phyloP scores from a whole-genome alignment of 2,797 vertebrate species.

The Delichon dasypus region DNA sequence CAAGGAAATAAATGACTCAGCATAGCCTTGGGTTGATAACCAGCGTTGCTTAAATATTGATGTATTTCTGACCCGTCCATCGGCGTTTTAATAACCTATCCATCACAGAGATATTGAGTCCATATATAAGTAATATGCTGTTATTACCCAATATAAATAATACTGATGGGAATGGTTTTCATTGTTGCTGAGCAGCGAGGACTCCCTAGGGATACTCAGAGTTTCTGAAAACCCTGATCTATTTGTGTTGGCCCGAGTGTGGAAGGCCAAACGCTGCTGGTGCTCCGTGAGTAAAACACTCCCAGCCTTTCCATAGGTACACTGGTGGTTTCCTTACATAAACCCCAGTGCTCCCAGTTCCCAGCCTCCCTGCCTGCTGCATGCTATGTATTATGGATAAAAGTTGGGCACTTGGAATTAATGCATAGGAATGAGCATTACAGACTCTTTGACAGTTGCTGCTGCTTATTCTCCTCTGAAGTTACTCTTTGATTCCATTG shows the following conservation, averaged over 20 bases:
- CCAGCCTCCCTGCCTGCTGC: constrained; percentile 16
- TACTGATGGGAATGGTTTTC: constrained; percentile 57
- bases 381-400: not conserved
- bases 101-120: constrained; percentile 52
- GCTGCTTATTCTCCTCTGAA: constrained; percentile 44
- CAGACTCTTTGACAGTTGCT: constrained; percentile 34
- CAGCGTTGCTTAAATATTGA: constrained; percentile 60
- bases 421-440: constrained; percentile 23
- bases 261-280: not conserved
- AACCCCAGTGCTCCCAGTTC: not conserved
- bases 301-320: not conserved
- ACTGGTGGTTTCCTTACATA: not conserved
- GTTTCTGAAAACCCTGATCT: constrained; percentile 23
- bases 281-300: not conserved
- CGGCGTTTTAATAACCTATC: constrained; percentile 63
- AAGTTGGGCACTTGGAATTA: constrained; percentile 12
- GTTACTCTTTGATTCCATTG: constrained; percentile 47
- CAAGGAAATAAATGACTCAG: constrained; percentile 48
- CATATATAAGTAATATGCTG: constrained; percentile 62
- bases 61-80: constrained; percentile 54
- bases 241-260: not conserved
- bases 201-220: constrained; percentile 2
- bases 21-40: constrained; percentile 57
- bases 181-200: constrained; percentile 47
- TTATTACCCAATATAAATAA: constrained; percentile 65